Percentiles rank a stretch among this genome's conserved stretches.
Evolutionary conservation across 2,888 invertebrate genomes (phyloP).

Genomic region (Ephialtes manifestator): DNA sequence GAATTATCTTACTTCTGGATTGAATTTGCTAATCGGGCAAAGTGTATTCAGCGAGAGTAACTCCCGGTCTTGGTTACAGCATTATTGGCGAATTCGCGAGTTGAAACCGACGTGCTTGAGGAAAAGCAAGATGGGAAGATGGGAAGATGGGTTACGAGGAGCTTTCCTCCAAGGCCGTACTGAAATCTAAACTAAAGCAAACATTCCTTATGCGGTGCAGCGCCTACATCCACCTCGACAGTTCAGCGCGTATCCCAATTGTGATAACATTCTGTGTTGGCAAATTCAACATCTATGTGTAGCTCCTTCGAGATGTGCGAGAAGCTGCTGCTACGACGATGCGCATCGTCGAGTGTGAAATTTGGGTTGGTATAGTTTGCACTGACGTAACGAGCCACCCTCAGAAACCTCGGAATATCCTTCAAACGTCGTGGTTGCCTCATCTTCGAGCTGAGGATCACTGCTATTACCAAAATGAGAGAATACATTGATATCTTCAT

Average conservation of each 20-base stretch:
- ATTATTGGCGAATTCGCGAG: slow-evolving; percentile 42
- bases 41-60: slow-evolving; percentile 33
- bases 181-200: slow-evolving; percentile 74
- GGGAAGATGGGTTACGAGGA: slow-evolving; percentile 47
- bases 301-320: slow-evolving; percentile 32
- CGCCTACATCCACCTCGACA: slow-evolving; percentile 51
- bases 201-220: slow-evolving; percentile 71
- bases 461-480: background rate
- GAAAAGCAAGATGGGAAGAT: slow-evolving; percentile 11
- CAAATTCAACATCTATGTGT: slow-evolving; percentile 29
- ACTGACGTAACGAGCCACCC: slow-evolving; percentile 70
- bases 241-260: slow-evolving; percentile 71
- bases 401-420: slow-evolving; percentile 28
- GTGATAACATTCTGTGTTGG: slow-evolving; percentile 72
- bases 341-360: slow-evolving; percentile 59
- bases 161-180: slow-evolving; percentile 46
- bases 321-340: slow-evolving; percentile 32
- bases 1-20: slow-evolving; percentile 36
- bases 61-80: slow-evolving; percentile 31
- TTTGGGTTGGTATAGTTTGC: slow-evolving; percentile 70
- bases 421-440: slow-evolving; percentile 24
- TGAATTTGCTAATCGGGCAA: slow-evolving; percentile 39
- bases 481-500: slow-evolving; percentile 12
- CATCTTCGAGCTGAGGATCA: slow-evolving; percentile 16
- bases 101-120: background rate